Evolutionary conservation across 1,140 invertebrate genomes (phyloP), one percentile per base, ranked within the genome.

Genomic region (Ceratitis capitata): DNA sequence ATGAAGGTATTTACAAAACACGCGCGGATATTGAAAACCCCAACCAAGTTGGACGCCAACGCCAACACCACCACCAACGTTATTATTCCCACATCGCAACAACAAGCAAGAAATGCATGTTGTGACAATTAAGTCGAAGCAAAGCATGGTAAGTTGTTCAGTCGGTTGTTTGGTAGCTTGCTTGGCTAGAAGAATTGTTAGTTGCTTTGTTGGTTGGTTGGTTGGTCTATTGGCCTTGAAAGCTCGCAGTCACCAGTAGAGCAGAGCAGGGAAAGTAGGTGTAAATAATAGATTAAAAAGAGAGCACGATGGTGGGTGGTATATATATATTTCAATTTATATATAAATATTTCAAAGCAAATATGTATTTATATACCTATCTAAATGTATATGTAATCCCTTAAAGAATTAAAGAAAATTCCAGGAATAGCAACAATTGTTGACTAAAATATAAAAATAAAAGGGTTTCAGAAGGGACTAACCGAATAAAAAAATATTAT

Each of bases 381-480:
- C n/a, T n/a, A n/a, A n/a, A 6, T 56, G 23, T 47, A 56, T 56
- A 56, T 47, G 35, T 78, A 78, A 19, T 2, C 42, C 23, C 16
- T 45, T 45, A 26, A 78, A 78, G 19, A 61, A 64, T 16, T n/a
- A n/a, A 23, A 56, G 2, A 78, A 78, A 78, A 26, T 23, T 78
- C 69, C n/a, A 45, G 45, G 35, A 78, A 78, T 78, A 78, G 69
- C 35, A 45, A 45, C 69, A 78, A 78, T 39, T 78, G 69, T 78
- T 78, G 69, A 78, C 29, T n/a, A n/a, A n/a, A n/a, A n/a, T n/a
- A n/a, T n/a, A n/a, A n/a, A n/a, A n/a, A n/a, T n/a, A n/a, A n/a
- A n/a, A n/a, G 56, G 12, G 53, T n/a, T 56, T 56, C 19, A 49
- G 14, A 49, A 49, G 47, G 7, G 47, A 9, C 47, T 7, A 7